Evolutionary conservation across 2,888 invertebrate genomes (phyloP), one percentile per base, ranked within the genome.

Genomic region (Eurois occulta): DNA sequence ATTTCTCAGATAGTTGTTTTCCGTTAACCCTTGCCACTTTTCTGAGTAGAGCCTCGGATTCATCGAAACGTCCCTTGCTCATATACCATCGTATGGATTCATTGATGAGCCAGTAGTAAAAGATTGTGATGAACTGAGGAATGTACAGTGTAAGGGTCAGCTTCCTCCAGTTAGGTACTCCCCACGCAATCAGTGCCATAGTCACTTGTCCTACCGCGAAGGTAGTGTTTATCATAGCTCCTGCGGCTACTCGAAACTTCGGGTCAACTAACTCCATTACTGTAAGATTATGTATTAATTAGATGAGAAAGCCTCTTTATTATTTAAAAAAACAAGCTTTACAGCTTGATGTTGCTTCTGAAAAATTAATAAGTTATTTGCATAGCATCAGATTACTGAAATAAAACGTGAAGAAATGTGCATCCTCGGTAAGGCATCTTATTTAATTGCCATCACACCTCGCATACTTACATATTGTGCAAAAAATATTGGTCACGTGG

Each of bases 21-120:
- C 96, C 96, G 83, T 98, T 98, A 0, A 97, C 94, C 84, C 93
- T 94, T 0, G 98, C 97, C 1, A 98, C 97, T 81, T 96, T 97
- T 62, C 97, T 96, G 8, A 98, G 93, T 1, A 98, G 97, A 21
- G 91, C 92, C 85, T 97, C 97, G 0, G 98, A 98, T 84, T 98
- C 97, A 32, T 97, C 97, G 77, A 97, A 97, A 71, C 97, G 96
- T 1, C 97, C 97, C 90, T 98, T 98, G 74, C 97, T 97, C 85
- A 98, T 94, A 70, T 98, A 97, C 98, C 98, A 98, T 77, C 98
- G 96, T 1, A 98, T 96, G 4, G 98, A 98, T 93, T 98, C 98
- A 0, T 97, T 97, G 75, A 98, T 94, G 16, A 98, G 89, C 97
- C 98, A 98, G 85, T 97, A 97, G 89, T 98, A 98, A 13, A 96